A percentile compares a stretch with the other conserved stretches of the same genome.
These are phyloP conservation scores for Isotomurus palustris DNA, from an alignment of 2,888 invertebrate species.

Conservation along the genomic window DNA sequence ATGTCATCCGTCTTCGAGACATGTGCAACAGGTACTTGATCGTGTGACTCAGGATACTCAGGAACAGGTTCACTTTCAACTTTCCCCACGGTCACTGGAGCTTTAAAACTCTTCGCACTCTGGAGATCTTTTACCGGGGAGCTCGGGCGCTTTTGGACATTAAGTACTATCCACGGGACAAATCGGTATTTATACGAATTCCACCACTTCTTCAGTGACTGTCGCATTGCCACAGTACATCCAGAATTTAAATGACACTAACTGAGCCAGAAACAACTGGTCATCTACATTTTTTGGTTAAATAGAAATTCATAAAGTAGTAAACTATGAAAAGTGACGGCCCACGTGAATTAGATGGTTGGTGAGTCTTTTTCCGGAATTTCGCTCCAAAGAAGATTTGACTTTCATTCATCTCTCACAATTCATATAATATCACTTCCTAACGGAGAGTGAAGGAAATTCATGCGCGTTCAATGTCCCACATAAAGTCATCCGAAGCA, in stretches of 20 bases:
- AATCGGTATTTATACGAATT: constrained; percentile 48
- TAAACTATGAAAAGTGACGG: too few species aligned
- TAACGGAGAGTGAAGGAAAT: too few species aligned
- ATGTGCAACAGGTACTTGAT: constrained; percentile 22
- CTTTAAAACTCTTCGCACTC: background rate
- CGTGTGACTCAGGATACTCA: background rate
- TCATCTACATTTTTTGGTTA: background rate
- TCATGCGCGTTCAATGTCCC: too few species aligned
- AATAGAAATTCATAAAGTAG: too few species aligned
- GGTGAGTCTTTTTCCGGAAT: too few species aligned
- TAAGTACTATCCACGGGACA: constrained; percentile 47
- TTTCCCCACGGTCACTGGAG: background rate
- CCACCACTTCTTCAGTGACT: constrained; percentile 37
- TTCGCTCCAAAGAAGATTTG: too few species aligned
- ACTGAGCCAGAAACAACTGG: background rate
- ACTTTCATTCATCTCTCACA: too few species aligned
- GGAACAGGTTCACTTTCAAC: background rate
- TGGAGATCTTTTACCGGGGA: background rate
- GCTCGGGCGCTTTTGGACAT: constrained; percentile 37
- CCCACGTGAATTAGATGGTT: too few species aligned
- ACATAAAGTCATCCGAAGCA: too few species aligned
- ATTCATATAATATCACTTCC: too few species aligned
- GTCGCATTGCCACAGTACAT: background rate
- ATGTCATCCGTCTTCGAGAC: constrained; percentile 19
- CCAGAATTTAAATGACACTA: background rate